Evolutionary conservation across 2,797 vertebrate species (phyloP), one percentile per base, ranked within the genome.

Genomic region (Heliangelus exortis): DNA sequence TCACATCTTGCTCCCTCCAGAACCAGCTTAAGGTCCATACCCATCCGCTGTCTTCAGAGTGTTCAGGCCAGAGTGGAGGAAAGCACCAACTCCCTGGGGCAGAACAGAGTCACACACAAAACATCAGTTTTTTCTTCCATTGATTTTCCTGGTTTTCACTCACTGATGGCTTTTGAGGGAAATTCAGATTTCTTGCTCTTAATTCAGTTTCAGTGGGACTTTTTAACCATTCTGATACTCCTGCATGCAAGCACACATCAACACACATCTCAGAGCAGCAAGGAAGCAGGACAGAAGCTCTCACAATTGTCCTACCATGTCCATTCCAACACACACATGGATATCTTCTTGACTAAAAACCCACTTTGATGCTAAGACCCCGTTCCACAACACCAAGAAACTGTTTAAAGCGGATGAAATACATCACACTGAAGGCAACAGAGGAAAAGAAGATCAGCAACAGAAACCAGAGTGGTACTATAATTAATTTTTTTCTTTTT

Each of bases 401-500:
- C 15, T 5, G 0, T 14, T 67, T 28, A 13, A 68, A 63, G 51
- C 0, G 2, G 29, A 12, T 33, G 28, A 50, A 73, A 34, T 2
- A 17, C 54, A 36, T 33, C 9, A 16, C 47, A n/a, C 12, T 1
- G 5, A 68, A 69, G 7, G 47, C 4, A 29, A 19, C 20, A 17
- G 33, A 15, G 10, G 61, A 50, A 84, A 96, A 91, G 84, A 86
- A 86, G 71, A 58, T 55, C 41, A 89, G 59, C 59, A 88, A 88
- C 72, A 62, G 84, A 96, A 86, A 84, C 81, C 84, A 81, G 48
- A 89, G 54, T 91, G 34, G 66, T 97, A 96, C 95, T 96, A 95
- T 96, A 96, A 96, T 96, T 96, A 97, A 97, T 89, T 96, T 97
- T 50, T 97, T 97, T 96, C 95, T 96, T 97, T 98, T 98, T 98